Base-by-base conservation (phyloP, 2,797 vertebrate species). In the Melopsittacus undulatus region DNA sequence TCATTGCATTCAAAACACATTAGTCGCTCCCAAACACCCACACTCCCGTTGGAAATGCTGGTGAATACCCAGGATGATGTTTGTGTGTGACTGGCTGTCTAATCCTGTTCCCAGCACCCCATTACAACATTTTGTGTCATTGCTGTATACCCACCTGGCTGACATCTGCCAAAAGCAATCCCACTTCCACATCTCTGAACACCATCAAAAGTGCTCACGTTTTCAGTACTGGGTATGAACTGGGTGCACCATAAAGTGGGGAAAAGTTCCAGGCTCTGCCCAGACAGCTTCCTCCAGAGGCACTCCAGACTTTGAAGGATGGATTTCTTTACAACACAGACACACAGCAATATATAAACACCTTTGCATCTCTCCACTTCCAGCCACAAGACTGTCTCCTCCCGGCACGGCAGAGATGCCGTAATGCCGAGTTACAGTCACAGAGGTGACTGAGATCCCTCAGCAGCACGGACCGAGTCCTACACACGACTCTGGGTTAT, bases 191-290 rank as follows among this genome's bases (percentile, higher is more conserved):
- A 36, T 2, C 73, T 64, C 3, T 9, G 45, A 89, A 51, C 1
- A 2, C 40, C 8, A 0, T 0, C 10, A 40, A 27, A 70, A 83
- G 56, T 4, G 0, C 46, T 66, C 23, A 23, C 0, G 0, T 42
- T 72, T 57, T 49, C 6, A 0, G 54, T n/a, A 34, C 74, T 46
- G 42, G 18, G 27, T 72, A 75, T 1, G 7, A 78, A 59, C 38
- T 32, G 21, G 38, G 34, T 20, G 30, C 32, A 30, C 11, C 21
- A 21, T 26, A 68, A 64, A 0, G 0, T 2, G 23, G 40, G 49
- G 38, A 59, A 40, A 90, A 89, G 66, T 81, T 76, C 76, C 89
- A 83, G 68, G 30, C 10, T 92, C 40, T 88, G 73, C 46, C 73
- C 3, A 0, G 73, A 66, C 40, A 68, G n/a, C 66, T 42, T 87